phyloP scores from a whole-genome alignment of 2,113 vertebrate species.

The Ammodytes dubius region DNA sequence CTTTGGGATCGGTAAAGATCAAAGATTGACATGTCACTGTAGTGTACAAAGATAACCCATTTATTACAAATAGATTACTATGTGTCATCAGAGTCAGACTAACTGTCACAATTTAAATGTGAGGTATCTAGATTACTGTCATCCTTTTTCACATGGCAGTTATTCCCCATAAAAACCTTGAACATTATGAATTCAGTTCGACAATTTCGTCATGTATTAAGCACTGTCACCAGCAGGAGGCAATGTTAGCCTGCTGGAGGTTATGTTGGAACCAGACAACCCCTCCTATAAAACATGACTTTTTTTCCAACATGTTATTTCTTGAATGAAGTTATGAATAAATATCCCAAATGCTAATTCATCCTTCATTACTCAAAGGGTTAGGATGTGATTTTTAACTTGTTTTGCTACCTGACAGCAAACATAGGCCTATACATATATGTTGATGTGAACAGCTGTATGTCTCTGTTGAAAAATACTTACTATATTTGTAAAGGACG shows the following conservation, averaged over 20 bases:
- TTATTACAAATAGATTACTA: background rate
- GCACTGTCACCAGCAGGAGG: slow-evolving; percentile 50
- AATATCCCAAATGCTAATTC: background rate
- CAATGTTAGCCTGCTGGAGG: background rate
- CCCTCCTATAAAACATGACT: background rate
- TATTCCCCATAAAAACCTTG: background rate
- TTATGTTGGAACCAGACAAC: background rate
- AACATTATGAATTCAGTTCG: background rate
- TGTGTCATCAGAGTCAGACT: background rate
- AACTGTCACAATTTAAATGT: background rate
- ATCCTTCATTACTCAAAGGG: background rate
- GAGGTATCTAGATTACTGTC: background rate
- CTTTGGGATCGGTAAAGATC: background rate
- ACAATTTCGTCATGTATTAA: background rate
- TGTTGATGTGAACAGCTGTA: background rate
- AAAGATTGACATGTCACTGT: background rate
- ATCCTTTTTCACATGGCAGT: background rate
- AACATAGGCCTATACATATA: background rate
- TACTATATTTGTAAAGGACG: background rate
- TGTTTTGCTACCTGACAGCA: background rate
- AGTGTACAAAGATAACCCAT: background rate
- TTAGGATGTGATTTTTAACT: background rate
- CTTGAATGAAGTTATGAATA: background rate
- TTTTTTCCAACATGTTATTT: background rate
- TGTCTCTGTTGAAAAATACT: background rate